Evolutionary conservation across 1,140 invertebrate species (phyloP).

Genomic region (Leptinotarsa defecta): DNA sequence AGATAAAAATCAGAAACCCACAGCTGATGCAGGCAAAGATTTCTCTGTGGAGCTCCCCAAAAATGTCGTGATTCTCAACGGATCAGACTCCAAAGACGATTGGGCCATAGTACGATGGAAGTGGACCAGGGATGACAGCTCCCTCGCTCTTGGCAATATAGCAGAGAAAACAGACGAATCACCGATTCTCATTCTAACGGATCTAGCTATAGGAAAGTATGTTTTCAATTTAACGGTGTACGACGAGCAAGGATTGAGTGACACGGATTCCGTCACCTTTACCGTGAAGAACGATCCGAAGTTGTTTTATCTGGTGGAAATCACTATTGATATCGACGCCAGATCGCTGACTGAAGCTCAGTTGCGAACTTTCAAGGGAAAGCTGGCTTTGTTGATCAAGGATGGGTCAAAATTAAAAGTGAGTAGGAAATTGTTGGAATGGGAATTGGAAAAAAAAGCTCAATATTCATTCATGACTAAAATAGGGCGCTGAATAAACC

Average conservation of each 20-base stretch:
- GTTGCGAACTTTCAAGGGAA: slow-evolving; percentile 73
- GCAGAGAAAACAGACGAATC: slow-evolving; percentile 74
- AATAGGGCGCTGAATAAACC: too few species aligned
- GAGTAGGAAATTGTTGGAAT: neutral
- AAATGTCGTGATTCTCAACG: slow-evolving; percentile 80
- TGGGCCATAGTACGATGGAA: slow-evolving; percentile 81
- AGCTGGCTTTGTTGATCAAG: slow-evolving; percentile 69
- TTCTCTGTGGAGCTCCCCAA: slow-evolving; percentile 76
- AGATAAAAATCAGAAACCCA: slow-evolving; percentile 88
- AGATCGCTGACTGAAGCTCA: slow-evolving; percentile 76
- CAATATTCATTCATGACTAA: too few species aligned
- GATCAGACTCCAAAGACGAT: slow-evolving; percentile 85
- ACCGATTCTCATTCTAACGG: slow-evolving; percentile 80
- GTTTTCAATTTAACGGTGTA: slow-evolving; percentile 85
- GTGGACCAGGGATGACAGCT: slow-evolving; percentile 81
- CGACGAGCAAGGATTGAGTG: slow-evolving; percentile 84
- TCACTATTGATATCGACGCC: slow-evolving; percentile 75
- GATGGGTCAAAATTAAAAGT: slow-evolving; percentile 57
- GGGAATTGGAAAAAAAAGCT: too few species aligned
- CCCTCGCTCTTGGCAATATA: slow-evolving; percentile 82
- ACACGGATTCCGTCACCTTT: slow-evolving; percentile 80
- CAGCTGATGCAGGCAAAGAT: slow-evolving; percentile 86
- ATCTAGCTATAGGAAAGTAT: slow-evolving; percentile 85
- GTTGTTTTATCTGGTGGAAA: slow-evolving; percentile 76
- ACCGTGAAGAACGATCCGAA: slow-evolving; percentile 83